Base-by-base conservation (phyloP, 2,888 invertebrate genomes). In the Bellardia bayeri region DNA sequence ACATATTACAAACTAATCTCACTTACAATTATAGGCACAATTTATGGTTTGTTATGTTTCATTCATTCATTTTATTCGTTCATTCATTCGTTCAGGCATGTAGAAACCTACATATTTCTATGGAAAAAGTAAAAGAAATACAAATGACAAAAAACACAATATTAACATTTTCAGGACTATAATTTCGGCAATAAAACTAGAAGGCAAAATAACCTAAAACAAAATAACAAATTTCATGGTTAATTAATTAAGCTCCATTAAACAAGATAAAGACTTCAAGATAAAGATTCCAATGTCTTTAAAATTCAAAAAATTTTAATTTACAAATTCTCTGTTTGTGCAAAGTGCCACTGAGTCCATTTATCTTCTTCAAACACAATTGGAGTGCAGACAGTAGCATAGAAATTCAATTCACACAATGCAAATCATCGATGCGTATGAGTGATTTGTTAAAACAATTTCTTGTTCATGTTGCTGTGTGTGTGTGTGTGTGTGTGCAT, bases 361-460 rank as follows among this genome's bases (percentile, higher is more conserved):
- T 58, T 58, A n/a, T 42, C 30, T 74, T 23, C 6, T 2, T 11
- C 7, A 40, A 72, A 58, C 3, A 37, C 58, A 58, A 61, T 61
- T 54, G 9, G 5, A 30, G 9, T 14, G 45, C 68, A 49, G 71
- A 72, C 51, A 49, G 8, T 61, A 45, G 69, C 68, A 69, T 64
- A 45, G 69, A 80, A 80, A 71, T 69, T 71, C 40, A 54, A 66
- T 54, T 78, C 42, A 66, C 13, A 61, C 40, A 54, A 63, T 13
- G 4, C 23, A 78, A 63, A 9, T 56, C 56, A 56, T 33, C 68
- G 56, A 68, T 58, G 78, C 78, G 33, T 68, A 58, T 68, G 80
- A 80, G 63, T 80, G 80, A 72, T 80, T 72, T 80, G 80, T 13
- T 63, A 45, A 80, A 71, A 40, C 23, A 63, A 45, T 37, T 68